Evolutionary conservation across 2,797 vertebrate genomes (phyloP).

Genomic region (Heteromormyrus szaboi): DNA sequence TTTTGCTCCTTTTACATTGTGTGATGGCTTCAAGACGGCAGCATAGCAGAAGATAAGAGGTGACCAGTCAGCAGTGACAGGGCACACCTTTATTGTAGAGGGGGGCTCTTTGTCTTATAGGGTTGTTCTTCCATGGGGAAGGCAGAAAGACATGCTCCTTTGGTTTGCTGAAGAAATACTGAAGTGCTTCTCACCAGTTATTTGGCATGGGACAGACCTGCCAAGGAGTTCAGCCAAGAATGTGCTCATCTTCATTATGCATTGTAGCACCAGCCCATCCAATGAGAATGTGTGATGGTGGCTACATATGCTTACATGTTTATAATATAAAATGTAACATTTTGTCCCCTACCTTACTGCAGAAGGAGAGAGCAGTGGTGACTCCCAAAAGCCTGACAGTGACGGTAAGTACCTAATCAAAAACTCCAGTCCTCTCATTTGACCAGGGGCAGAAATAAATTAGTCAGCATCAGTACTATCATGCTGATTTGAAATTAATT

Average conservation of each 20-base stretch:
- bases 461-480: background rate
- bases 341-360: background rate
- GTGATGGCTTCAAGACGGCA: background rate
- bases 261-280: background rate
- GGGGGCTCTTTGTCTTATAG: background rate
- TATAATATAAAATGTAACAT: background rate
- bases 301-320: background rate
- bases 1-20: background rate
- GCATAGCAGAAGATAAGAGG: background rate
- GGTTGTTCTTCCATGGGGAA: background rate
- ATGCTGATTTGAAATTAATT: conserved; percentile 4
- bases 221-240: background rate
- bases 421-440: conserved; percentile 1
- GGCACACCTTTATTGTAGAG: background rate
- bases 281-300: background rate
- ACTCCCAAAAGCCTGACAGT: background rate
- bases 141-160: background rate
- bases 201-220: background rate
- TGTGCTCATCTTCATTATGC: background rate
- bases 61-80: background rate
- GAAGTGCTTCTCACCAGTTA: background rate
- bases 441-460: background rate
- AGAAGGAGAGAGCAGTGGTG: background rate
- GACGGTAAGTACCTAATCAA: conserved; percentile 7
- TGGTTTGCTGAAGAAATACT: background rate